These are phyloP conservation scores for Caradrina kadenii DNA, from an alignment of 2,888 invertebrate genomes.

Conservation along the genomic window DNA sequence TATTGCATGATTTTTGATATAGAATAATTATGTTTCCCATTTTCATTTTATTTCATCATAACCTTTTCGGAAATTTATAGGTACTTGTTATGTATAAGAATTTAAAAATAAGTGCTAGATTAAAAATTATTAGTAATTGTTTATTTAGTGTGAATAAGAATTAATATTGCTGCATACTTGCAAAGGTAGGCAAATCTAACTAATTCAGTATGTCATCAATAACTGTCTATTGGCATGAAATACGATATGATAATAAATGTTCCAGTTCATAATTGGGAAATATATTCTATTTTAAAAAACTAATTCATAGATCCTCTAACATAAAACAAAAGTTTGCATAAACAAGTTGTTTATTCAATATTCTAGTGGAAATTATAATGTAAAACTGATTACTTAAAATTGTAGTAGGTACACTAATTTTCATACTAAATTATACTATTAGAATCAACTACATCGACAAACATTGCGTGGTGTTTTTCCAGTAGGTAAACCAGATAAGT, in stretches of 20 bases:
- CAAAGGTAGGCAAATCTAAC: slow-evolving; percentile 16
- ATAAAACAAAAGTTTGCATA: slow-evolving; percentile 12
- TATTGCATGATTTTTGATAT: slow-evolving; percentile 39
- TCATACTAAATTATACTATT: slow-evolving; percentile 36
- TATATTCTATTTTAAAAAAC: slow-evolving; percentile 1
- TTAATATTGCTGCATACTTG: background rate
- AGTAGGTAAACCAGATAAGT: slow-evolving; percentile 64
- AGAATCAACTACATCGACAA: slow-evolving; percentile 46
- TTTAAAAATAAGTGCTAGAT: background rate
- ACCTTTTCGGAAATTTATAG: background rate
- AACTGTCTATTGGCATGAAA: slow-evolving; percentile 36
- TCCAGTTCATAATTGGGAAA: slow-evolving; percentile 6
- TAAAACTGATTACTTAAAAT: slow-evolving; percentile 33
- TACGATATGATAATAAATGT: slow-evolving; percentile 33
- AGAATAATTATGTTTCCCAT: slow-evolving; percentile 12
- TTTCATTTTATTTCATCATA: slow-evolving; percentile 7
- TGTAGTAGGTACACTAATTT: slow-evolving; percentile 26
- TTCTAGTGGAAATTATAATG: slow-evolving; percentile 31
- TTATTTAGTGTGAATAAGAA: background rate
- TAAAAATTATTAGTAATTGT: slow-evolving; percentile 1
- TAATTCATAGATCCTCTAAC: slow-evolving; percentile 3
- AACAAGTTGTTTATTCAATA: slow-evolving; percentile 39
- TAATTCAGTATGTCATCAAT: slow-evolving; percentile 10
- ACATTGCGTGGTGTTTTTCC: slow-evolving; percentile 64
- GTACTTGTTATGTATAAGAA: background rate